phyloP scores from a whole-genome alignment of 2,888 invertebrate genomes.

The Andrena chrysosceles region DNA sequence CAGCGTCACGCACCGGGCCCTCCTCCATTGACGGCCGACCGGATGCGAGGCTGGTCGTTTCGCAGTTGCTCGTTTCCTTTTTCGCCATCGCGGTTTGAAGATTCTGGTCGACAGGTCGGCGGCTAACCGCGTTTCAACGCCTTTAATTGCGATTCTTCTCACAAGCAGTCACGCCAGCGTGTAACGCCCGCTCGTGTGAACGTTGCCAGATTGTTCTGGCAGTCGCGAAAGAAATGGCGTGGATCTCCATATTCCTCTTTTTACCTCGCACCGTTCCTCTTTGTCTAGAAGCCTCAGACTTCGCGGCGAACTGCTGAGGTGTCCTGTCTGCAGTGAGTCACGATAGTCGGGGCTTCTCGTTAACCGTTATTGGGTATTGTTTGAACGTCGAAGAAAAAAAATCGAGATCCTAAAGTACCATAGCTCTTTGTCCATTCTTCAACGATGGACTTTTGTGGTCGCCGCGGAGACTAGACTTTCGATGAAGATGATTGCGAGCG shows the following conservation, averaged over 20 bases:
- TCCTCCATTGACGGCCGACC: constrained; percentile 38
- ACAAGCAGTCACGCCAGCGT: constrained; percentile 54
- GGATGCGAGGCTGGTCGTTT: constrained; percentile 60
- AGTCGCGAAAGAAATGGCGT: background rate
- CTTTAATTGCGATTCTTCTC: constrained; percentile 71
- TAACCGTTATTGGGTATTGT: background rate
- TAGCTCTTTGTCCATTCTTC: no score
- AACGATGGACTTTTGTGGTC: no score
- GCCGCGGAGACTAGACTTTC: no score
- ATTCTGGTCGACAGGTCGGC: constrained; percentile 28
- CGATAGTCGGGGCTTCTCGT: constrained; percentile 5
- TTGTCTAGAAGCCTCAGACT: background rate
- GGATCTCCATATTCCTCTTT: constrained; percentile 15
- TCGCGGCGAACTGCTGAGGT: background rate
- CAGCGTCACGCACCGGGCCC: constrained; percentile 17
- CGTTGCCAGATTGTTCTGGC: constrained; percentile 47
- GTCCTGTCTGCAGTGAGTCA: background rate
- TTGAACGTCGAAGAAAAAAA: background rate
- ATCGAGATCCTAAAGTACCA: background rate
- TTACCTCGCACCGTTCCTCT: background rate
- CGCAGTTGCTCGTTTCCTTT: constrained; percentile 64
- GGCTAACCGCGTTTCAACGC: constrained; percentile 61
- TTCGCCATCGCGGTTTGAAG: constrained; percentile 49
- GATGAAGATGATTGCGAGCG: no score
- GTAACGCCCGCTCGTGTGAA: constrained; percentile 34